Evolutionary conservation across 2,797 vertebrate genomes (phyloP).

Genomic region (Tympanoctomys barrerae): DNA sequence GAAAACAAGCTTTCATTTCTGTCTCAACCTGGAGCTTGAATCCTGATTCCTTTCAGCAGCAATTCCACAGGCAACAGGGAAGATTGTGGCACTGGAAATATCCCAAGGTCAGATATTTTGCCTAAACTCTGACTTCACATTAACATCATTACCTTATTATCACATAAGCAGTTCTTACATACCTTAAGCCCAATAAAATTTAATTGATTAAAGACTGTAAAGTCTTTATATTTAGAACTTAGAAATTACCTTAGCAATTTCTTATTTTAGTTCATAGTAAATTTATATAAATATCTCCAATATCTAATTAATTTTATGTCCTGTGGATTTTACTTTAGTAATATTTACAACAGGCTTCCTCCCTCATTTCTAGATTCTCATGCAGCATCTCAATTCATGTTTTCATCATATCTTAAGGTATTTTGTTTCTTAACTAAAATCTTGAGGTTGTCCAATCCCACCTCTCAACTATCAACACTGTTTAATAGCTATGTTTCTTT

Average conservation of each 20-base stretch:
- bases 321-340: not conserved
- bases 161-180: not conserved
- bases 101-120: not conserved
- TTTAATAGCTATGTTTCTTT: not conserved
- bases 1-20: no score
- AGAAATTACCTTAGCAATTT: not conserved
- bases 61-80: no score
- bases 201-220: not conserved
- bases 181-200: not conserved
- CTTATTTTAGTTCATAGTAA: not conserved
- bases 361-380: not conserved
- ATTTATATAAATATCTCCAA: not conserved
- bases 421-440: not conserved
- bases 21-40: no score
- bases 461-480: not conserved
- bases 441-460: not conserved
- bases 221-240: not conserved
- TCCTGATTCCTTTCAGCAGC: no score
- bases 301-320: not conserved
- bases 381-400: not conserved
- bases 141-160: not conserved
- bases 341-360: not conserved
- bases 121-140: not conserved
- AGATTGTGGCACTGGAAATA: no score
- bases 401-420: not conserved